These are phyloP conservation scores for Xanthostigma xanthostigma DNA, from an alignment of 2,888 invertebrate genomes.

Conservation along the genomic window DNA sequence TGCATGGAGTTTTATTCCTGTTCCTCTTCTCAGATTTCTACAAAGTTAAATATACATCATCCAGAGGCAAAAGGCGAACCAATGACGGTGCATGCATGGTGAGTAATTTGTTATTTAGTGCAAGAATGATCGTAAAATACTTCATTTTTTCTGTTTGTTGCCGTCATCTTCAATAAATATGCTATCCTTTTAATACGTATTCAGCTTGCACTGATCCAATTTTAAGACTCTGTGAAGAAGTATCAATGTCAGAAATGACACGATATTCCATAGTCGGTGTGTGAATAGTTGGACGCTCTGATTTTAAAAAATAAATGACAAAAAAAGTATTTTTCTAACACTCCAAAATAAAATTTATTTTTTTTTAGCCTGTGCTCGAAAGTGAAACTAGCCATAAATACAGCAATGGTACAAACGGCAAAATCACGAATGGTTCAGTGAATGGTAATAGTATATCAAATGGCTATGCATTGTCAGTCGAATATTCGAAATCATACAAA, in stretches of 20 bases:
- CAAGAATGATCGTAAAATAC: too few species aligned
- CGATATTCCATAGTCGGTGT: too few species aligned
- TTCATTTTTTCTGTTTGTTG: too few species aligned
- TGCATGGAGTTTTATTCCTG: conserved; percentile 87
- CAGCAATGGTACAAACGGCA: conserved; percentile 13
- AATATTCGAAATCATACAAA: conserved; percentile 39
- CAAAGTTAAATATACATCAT: conserved; percentile 55
- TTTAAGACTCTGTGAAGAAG: too few species aligned
- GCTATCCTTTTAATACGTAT: too few species aligned
- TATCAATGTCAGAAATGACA: too few species aligned
- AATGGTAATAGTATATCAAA: conserved; percentile 23
- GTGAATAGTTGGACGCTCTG: too few species aligned
- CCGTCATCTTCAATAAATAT: too few species aligned
- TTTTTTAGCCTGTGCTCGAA: conserved; percentile 46
- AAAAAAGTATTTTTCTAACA: background rate
- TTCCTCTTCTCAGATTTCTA: conserved; percentile 93
- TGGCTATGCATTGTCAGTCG: conserved; percentile 34
- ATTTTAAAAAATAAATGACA: background rate
- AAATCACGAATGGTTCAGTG: conserved; percentile 29
- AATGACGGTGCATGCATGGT: conserved; percentile 55
- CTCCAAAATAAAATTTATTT: conserved; percentile 1
- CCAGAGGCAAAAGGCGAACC: conserved; percentile 17
- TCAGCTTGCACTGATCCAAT: too few species aligned
- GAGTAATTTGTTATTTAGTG: conserved; percentile 22
- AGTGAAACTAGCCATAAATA: conserved; percentile 15